Base-by-base conservation (phyloP, 2,113 vertebrate genomes). In the Gymnogyps californianus region DNA sequence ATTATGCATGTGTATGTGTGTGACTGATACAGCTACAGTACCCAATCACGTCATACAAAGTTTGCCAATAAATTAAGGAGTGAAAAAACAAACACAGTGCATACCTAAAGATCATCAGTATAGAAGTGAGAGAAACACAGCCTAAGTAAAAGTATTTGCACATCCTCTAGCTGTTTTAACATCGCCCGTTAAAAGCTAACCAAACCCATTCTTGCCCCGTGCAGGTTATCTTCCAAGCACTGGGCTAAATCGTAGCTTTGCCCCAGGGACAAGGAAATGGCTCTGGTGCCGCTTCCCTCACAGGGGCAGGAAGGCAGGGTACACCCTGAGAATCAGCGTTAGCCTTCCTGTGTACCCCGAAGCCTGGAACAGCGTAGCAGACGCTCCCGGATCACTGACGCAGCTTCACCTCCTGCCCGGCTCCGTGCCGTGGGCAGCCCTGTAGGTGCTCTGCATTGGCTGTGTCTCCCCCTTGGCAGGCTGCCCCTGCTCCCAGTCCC, bases 11-110 rank as follows among this genome's bases (percentile, higher is more conserved):
- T 96, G 87, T 66, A 40, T 10, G 71, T 72, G 57, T 83, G 95
- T 64, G 94, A 92, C 84, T n/a, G 95, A 70, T 64, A 91, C 46
- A 65, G 55, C 19, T 59, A 82, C 58, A 89, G 91, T 51, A 94
- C 84, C 85, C 61, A 34, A 77, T 93, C 94, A 93, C 18, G 0
- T 36, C 85, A 86, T 40, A 89, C 61, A 67, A 52, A 85, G 42
- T 87, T 57, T 94, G 90, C 95, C 89, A 93, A 96, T 94, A 92
- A 95, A 95, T 93, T 93, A 95, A 92, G 42, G 24, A 96, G 40
- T 91, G 89, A 72, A 92, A 94, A 97, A 92, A 64, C 69, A 93
- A 96, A 91, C 61, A 83, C 83, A 83, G 90, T 92, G 81, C 83
- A 79, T 91, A 96, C 92, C 86, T 91, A 84, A 66, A 95, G 84